Percentiles rank a stretch among this genome's conserved stretches.
Conservation (phyloP, 1,140 invertebrate species). For the Habropoda laboriosa region DNA sequence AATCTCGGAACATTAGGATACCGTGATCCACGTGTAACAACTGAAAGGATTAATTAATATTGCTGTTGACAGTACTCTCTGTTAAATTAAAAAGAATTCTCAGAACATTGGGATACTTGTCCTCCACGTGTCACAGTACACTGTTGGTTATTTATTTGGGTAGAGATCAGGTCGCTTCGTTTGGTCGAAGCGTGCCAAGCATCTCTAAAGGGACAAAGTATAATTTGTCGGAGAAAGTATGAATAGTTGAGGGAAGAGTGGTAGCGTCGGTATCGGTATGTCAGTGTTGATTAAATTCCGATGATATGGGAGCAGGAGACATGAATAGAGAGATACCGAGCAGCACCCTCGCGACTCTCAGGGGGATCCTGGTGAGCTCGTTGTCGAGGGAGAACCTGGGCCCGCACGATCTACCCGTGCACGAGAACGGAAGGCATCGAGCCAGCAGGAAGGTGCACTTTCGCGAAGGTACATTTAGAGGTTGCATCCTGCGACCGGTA, state of each 20-base stretch:
- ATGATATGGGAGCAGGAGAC: slow-evolving; percentile 77
- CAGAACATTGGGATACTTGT: no score
- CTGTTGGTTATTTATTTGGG: not conserved
- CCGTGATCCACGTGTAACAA: no score
- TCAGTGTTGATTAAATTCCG: not conserved
- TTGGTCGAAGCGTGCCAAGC: slow-evolving; percentile 24
- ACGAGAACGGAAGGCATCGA: slow-evolving; percentile 71
- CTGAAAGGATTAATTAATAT: no score
- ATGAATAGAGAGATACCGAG: slow-evolving; percentile 82
- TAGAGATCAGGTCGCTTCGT: slow-evolving; percentile 41
- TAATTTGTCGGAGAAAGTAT: not conserved
- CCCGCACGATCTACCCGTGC: slow-evolving; percentile 77
- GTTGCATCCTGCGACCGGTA: not conserved
- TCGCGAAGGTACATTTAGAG: slow-evolving; percentile 68
- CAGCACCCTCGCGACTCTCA: slow-evolving; percentile 82
- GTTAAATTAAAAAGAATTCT: no score
- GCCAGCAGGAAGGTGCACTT: slow-evolving; percentile 75
- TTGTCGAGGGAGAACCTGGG: slow-evolving; percentile 84
- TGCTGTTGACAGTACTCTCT: no score
- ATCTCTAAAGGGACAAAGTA: not conserved
- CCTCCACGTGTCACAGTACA: no score
- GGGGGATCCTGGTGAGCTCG: slow-evolving; percentile 84
- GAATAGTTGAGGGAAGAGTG: not conserved
- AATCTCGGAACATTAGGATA: no score
- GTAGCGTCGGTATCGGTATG: slow-evolving; percentile 1